Conservation (phyloP, 2,888 invertebrate genomes). For the Chydorus sphaericus region DNA sequence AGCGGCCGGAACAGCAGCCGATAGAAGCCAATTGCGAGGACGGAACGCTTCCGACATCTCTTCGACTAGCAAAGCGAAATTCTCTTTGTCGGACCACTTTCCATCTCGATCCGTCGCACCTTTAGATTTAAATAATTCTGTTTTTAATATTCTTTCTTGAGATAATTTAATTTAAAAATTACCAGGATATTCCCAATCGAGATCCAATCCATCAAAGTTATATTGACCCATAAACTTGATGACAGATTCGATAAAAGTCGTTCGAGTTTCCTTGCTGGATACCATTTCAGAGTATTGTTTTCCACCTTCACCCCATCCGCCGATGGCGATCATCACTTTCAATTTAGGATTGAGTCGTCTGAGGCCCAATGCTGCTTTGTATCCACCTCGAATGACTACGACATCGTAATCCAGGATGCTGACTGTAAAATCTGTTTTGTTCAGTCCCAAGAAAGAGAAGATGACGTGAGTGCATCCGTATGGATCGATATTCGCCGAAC, state of each 20-base stretch:
- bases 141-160: no score
- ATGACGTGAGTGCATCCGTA: constrained; percentile 56
- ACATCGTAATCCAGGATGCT: constrained; percentile 50
- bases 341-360: constrained; percentile 25
- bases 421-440: constrained; percentile 46
- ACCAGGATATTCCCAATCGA: constrained; percentile 84
- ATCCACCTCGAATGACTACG: constrained; percentile 51
- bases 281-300: constrained; percentile 26
- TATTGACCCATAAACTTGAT: constrained; percentile 61
- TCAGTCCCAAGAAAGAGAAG: constrained; percentile 54
- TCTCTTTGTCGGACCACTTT: constrained; percentile 36
- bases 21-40: constrained; percentile 39
- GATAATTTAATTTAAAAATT: no score
- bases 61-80: constrained; percentile 40
- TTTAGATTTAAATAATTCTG: no score
- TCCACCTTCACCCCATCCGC: constrained; percentile 32
- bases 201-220: constrained; percentile 77
- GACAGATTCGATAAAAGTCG: constrained; percentile 56
- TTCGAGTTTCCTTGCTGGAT: constrained; percentile 29
- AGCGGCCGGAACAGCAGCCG: constrained; percentile 43
- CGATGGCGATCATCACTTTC: constrained; percentile 30
- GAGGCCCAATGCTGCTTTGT: constrained; percentile 24
- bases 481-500: constrained; percentile 43
- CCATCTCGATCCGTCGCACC: constrained; percentile 34
- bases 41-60: constrained; percentile 45